Percentiles rank a stretch among this genome's conserved stretches.
These are phyloP conservation scores for Stenopsyche tienmushanensis DNA, from an alignment of 1,140 invertebrate genomes.

Conservation along the genomic window DNA sequence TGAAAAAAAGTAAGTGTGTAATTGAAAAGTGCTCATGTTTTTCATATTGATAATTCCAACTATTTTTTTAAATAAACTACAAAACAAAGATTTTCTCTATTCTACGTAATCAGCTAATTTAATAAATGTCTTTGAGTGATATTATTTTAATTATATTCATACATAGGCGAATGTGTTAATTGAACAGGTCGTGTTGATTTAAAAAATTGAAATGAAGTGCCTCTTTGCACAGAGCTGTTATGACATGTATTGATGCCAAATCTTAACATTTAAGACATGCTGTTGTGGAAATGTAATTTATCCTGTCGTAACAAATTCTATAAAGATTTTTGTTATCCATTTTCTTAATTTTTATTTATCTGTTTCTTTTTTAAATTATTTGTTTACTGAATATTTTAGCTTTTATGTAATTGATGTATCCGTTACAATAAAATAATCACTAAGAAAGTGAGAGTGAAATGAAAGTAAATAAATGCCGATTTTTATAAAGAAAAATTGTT, in stretches of 20 bases:
- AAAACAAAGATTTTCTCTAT: background rate
- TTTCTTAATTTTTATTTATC: background rate
- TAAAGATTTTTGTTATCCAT: background rate
- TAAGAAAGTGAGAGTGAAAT: too few relatives aligned
- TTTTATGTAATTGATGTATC: background rate
- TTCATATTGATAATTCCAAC: slow-evolving; percentile 11
- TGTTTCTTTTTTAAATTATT: background rate
- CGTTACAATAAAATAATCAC: too few relatives aligned
- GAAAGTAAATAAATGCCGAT: too few relatives aligned
- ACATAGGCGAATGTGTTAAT: background rate
- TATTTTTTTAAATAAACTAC: slow-evolving; percentile 16
- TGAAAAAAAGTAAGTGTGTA: slow-evolving; percentile 9
- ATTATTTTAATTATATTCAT: background rate
- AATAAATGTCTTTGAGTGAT: background rate
- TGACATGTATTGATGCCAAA: slow-evolving; percentile 10
- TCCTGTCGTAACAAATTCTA: background rate
- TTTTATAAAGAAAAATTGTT: too few relatives aligned
- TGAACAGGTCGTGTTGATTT: background rate
- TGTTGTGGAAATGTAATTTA: background rate
- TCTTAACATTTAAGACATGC: background rate
- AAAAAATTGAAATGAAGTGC: background rate
- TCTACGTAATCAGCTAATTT: background rate
- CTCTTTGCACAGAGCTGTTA: slow-evolving; percentile 18
- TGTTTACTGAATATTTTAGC: background rate
- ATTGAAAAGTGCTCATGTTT: slow-evolving; percentile 25